Percentiles rank a stretch among this genome's conserved stretches.
Conservation (phyloP, 1,140 invertebrate species). For the Drosophila subpulchrella region DNA sequence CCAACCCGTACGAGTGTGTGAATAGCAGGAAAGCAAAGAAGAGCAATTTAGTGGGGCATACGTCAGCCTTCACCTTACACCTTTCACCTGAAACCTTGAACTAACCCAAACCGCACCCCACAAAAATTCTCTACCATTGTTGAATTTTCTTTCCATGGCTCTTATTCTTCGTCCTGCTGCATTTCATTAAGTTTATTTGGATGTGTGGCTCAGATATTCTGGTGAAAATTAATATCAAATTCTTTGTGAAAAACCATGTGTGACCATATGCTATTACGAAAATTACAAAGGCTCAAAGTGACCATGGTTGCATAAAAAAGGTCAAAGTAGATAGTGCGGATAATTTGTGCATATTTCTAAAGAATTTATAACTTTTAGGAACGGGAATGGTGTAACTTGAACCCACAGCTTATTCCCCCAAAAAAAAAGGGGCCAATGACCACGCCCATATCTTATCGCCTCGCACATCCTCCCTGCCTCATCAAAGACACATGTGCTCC, state of each 20-base stretch:
- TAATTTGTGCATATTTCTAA: no score
- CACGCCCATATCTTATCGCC: not conserved
- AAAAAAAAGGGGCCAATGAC: not conserved
- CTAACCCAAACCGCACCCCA: not conserved
- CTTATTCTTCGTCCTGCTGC: not conserved
- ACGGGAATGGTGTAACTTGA: not conserved
- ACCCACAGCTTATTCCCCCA: conserved; percentile 5
- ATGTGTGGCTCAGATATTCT: not conserved
- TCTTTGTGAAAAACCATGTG: not conserved
- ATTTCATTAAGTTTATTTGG: conserved; percentile 15
- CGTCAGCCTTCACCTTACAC: conserved; percentile 32
- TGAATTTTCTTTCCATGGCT: conserved; percentile 9
- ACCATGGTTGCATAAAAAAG: not conserved
- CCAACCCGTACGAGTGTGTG: conserved; percentile 16
- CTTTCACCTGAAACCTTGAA: not conserved
- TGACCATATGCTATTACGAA: not conserved
- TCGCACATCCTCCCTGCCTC: conserved; percentile 46
- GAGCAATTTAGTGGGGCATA: conserved; percentile 31
- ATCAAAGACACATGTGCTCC: conserved; percentile 77
- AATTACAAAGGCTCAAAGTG: not conserved
- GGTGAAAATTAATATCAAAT: not conserved
- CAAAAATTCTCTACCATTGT: conserved; percentile 17
- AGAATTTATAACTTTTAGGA: not conserved
- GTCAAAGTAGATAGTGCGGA: not conserved
- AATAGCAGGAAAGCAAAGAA: conserved; percentile 4